Base-by-base conservation (phyloP, 2,888 invertebrate genomes). In the Stenchaetothrips biformis region DNA sequence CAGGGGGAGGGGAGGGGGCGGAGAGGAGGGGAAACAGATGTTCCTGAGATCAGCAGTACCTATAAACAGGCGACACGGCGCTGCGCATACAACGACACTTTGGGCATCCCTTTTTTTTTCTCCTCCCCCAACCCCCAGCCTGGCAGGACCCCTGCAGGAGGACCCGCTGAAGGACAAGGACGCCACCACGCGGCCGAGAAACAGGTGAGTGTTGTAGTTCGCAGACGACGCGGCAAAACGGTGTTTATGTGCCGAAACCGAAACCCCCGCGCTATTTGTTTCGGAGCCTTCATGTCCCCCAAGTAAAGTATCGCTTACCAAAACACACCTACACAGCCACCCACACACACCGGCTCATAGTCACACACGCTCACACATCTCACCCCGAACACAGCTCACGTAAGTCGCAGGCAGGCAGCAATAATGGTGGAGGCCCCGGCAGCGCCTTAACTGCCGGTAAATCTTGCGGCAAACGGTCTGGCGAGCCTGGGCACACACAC, bases 401-500 rank as follows among this genome's bases (percentile, higher is more conserved):
- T 74, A 74, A 74, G 67, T 74, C 67, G 67, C 67, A 74, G 67
- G 67, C 67, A 74, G 67, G 21, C 21, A 74, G 67, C 67, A 74
- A 74, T 74, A 74, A 74, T 74, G 67, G 67, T 25, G 21, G 67
- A 74, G 67, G 67, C 67, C 67, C 67, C 67, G 11, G 67, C 67
- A 74, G 67, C 67, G 67, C 67, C 67, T 74, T 74, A 74, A 74
- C 67, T 74, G 67, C 67, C 67, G 67, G 67, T 74, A 74, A 74
- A 74, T 74, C 67, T 74, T 74, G 67, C 67, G 67, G 67, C 67
- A 74, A 74, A 74, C 67, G 67, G 67, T 74, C 67, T 25, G 67
- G 67, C 67, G 67, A 74, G 67, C 67, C 67, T 21, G 67, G 11
- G 25, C n/a, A n/a, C n/a, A n/a, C n/a, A n/a, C n/a, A n/a, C n/a